These are phyloP conservation scores for Tridacna gigas DNA, from an alignment of 2,888 invertebrate species.

Conservation along the genomic window DNA sequence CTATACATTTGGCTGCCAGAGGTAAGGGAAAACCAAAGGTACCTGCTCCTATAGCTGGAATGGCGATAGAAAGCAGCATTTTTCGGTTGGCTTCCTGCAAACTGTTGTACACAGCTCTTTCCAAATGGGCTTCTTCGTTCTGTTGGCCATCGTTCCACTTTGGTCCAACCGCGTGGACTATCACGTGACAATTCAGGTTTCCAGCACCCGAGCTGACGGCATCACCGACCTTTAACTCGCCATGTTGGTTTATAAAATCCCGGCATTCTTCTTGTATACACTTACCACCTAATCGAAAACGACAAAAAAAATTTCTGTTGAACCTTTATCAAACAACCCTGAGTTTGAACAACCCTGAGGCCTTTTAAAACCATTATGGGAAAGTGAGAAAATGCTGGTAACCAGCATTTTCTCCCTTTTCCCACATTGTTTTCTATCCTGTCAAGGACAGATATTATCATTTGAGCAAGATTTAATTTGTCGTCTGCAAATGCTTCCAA, in stretches of 20 bases:
- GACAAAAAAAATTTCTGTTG: background rate
- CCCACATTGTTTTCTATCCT: too few species aligned
- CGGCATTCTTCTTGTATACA: conserved; percentile 69
- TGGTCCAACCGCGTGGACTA: conserved; percentile 74
- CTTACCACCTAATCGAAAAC: conserved; percentile 57
- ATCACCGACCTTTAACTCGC: conserved; percentile 61
- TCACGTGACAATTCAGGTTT: conserved; percentile 53
- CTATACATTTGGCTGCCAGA: conserved; percentile 46
- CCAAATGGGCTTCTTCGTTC: conserved; percentile 57
- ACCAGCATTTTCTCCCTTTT: too few species aligned
- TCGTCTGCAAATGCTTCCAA: too few species aligned
- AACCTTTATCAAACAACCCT: background rate
- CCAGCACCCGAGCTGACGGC: conserved; percentile 66
- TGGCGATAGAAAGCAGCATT: conserved; percentile 65
- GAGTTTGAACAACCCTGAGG: too few species aligned
- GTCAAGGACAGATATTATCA: too few species aligned
- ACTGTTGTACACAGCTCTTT: conserved; percentile 60
- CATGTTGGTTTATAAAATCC: conserved; percentile 53
- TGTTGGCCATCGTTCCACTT: conserved; percentile 65
- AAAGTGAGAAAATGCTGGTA: too few species aligned
- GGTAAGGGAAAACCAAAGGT: conserved; percentile 71
- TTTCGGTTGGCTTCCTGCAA: conserved; percentile 51
- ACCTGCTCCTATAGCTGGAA: conserved; percentile 79
- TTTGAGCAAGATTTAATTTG: too few species aligned
- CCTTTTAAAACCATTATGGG: too few species aligned